Evolutionary conservation across 2,888 invertebrate genomes (phyloP).

Genomic region (Athripsodes cinereus): DNA sequence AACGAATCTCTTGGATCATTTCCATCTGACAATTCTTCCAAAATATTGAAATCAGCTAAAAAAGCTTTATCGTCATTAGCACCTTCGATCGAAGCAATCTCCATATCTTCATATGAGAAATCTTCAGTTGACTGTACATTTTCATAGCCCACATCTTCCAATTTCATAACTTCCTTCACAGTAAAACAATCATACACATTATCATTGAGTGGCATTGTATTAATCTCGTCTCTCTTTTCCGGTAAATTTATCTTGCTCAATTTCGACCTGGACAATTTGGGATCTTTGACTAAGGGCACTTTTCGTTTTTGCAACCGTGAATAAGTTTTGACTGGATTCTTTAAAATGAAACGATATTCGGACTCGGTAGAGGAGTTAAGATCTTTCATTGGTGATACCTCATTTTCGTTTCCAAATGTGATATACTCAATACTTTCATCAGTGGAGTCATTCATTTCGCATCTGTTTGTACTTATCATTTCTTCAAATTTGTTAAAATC

Average conservation of each 20-base stretch:
- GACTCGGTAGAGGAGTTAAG: background rate
- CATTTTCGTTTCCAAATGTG: background rate
- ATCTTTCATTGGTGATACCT: background rate
- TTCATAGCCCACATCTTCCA: conserved; percentile 4
- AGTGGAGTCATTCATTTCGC: background rate
- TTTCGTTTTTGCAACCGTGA: background rate
- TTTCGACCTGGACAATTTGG: background rate
- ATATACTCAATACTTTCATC: background rate
- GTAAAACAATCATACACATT: conserved; percentile 7
- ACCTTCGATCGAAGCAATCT: conserved; percentile 9
- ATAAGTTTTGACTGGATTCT: background rate
- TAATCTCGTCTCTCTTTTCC: background rate
- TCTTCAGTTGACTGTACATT: background rate
- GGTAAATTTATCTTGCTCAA: conserved; percentile 8
- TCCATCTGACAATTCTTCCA: background rate
- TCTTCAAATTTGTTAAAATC: background rate
- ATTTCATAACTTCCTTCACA: conserved; percentile 12
- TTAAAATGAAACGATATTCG: too few relatives aligned
- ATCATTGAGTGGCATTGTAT: background rate
- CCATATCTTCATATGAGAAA: background rate
- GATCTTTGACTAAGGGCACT: background rate
- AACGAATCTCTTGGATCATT: conserved; percentile 18
- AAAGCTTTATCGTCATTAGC: background rate
- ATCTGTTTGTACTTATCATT: background rate
- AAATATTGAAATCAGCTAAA: conserved; percentile 14